phyloP scores from a whole-genome alignment of 1,140 invertebrate genomes.

The Tenebrio molitor region DNA sequence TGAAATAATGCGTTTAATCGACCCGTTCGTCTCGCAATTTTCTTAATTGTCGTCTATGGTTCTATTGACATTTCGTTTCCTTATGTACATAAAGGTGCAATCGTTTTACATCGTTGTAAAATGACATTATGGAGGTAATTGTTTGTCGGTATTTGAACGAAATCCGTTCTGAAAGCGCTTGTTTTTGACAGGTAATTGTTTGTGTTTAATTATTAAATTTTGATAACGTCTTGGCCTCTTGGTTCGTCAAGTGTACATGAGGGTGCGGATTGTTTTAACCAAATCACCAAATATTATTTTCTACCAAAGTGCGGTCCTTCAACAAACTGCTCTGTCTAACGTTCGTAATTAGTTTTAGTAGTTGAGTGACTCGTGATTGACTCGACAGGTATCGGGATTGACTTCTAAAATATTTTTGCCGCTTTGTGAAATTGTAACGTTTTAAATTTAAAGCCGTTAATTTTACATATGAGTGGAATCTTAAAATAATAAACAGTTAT shows the following conservation, averaged over 20 bases:
- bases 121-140: slow-evolving; percentile 29
- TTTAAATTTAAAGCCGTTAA: not conserved
- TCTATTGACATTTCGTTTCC: slow-evolving; percentile 34
- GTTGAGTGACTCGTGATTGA: too few relatives aligned
- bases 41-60: slow-evolving; percentile 37
- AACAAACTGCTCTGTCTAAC: too few relatives aligned
- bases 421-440: not conserved
- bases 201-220: slow-evolving; percentile 28
- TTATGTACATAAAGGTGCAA: slow-evolving; percentile 35
- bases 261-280: not conserved
- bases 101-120: slow-evolving; percentile 25
- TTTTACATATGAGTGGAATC: not conserved
- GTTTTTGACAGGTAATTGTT: slow-evolving; percentile 24
- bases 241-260: not conserved
- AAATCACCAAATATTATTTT: too few relatives aligned
- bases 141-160: slow-evolving; percentile 19
- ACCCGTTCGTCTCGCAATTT: slow-evolving; percentile 25
- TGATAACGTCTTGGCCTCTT: slow-evolving; percentile 12
- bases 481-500: slow-evolving; percentile 9
- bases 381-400: too few relatives aligned
- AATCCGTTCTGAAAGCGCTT: slow-evolving; percentile 12
- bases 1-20: slow-evolving; percentile 36
- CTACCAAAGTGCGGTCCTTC: too few relatives aligned
- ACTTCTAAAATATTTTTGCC: too few relatives aligned
- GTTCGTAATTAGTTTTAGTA: too few relatives aligned